Conservation (phyloP, 2,888 invertebrate genomes). For the Plutella xylostella region DNA sequence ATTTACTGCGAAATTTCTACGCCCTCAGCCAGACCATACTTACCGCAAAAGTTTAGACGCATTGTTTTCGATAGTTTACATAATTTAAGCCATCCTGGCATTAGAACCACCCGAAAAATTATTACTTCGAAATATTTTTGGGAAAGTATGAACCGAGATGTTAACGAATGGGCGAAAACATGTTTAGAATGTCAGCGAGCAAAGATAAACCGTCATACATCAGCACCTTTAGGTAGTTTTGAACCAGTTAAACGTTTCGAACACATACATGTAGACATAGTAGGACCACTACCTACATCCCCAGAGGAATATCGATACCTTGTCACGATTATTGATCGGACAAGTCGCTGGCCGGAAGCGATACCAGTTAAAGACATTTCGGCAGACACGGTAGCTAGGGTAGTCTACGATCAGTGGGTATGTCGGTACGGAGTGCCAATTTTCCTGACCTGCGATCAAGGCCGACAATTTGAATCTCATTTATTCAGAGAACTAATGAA, state of each 20-base stretch:
- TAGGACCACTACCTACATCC: conserved; percentile 15
- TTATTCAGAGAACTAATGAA: conserved; percentile 24
- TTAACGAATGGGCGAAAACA: conserved; percentile 2
- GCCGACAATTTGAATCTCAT: conserved; percentile 30
- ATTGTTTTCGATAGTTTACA: conserved; percentile 18
- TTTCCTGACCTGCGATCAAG: conserved; percentile 28
- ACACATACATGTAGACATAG: conserved; percentile 19
- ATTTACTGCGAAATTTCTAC: conserved; percentile 18
- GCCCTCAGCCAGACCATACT: conserved; percentile 15
- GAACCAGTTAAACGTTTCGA: conserved; percentile 10
- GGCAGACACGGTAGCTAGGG: conserved; percentile 20
- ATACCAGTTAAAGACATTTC: conserved; percentile 21
- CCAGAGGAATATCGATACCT: background rate
- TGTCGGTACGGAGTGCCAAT: conserved; percentile 13
- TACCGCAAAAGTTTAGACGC: conserved; percentile 17
- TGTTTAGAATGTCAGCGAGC: conserved; percentile 4
- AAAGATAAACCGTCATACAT: conserved; percentile 9
- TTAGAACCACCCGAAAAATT: conserved; percentile 6
- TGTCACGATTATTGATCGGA: conserved; percentile 16
- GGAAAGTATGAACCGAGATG: conserved; percentile 6
- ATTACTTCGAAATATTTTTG: conserved; percentile 2
- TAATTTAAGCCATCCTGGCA: conserved; percentile 13
- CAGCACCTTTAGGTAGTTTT: conserved; percentile 6
- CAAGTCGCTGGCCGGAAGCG: conserved; percentile 20
- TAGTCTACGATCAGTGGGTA: conserved; percentile 19